A percentile compares a stretch with the other conserved stretches of the same genome.
phyloP scores from a whole-genome alignment of 92 coral and sea anemone species.

The Zoanthus sansibaricus region DNA sequence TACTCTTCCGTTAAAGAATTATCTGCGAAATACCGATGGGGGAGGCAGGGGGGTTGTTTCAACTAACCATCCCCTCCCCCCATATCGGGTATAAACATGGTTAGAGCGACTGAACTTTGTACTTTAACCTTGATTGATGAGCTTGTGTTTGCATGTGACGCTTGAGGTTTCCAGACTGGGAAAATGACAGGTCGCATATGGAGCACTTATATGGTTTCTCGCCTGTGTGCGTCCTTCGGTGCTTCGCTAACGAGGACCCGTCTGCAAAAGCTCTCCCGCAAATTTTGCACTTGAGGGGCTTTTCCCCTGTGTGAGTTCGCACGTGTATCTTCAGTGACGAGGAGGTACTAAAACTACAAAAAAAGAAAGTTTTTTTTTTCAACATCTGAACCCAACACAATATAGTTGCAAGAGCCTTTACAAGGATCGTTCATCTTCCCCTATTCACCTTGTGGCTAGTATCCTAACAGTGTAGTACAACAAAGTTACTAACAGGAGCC shows the following conservation, averaged over 20 bases:
- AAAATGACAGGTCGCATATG: slow-evolving; percentile 59
- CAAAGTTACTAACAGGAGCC: no score
- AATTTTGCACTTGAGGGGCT: slow-evolving; percentile 58
- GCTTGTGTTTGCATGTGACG: slow-evolving; percentile 52
- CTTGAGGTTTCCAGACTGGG: slow-evolving; percentile 69
- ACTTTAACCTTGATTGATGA: neutral
- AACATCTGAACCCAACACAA: neutral
- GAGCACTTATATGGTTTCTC: slow-evolving; percentile 68
- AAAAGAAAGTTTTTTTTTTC: neutral
- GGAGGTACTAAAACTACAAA: slow-evolving; percentile 57
- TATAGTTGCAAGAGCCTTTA: neutral
- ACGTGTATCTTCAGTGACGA: slow-evolving; percentile 62
- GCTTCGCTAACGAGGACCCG: slow-evolving; percentile 71
- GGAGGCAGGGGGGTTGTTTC: no score
- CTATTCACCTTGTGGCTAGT: no score
- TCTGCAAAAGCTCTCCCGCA: slow-evolving; percentile 65
- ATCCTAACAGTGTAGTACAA: no score
- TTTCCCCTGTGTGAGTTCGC: slow-evolving; percentile 69
- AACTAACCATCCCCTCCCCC: no score
- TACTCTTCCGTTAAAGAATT: no score
- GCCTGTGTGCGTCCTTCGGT: slow-evolving; percentile 63
- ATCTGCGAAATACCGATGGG: no score
- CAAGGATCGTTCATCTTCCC: neutral
- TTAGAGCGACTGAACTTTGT: no score
- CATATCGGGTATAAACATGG: no score